A percentile compares a stretch with the other conserved stretches of the same genome.
Conservation (phyloP, 1,140 invertebrate species). For the Acromyrmex heyeri region DNA sequence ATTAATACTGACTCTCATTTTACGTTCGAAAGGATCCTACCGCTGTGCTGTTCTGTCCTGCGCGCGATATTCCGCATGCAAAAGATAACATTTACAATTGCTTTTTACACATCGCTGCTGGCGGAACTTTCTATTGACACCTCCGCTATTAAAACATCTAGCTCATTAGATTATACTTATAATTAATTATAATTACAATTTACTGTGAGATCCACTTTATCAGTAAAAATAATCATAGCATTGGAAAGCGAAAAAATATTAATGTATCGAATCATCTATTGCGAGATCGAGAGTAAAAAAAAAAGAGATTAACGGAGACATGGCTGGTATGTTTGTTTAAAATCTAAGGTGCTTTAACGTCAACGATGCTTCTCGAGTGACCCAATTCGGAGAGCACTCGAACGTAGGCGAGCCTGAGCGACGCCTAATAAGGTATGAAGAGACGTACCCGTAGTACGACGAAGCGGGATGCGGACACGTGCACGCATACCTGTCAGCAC, state of each 20-base stretch:
- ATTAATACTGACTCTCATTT: slow-evolving; percentile 49
- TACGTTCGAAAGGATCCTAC: slow-evolving; percentile 12
- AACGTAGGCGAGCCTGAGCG: slow-evolving; percentile 74
- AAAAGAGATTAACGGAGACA: not conserved
- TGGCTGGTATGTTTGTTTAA: not conserved
- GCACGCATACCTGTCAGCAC: slow-evolving; percentile 64
- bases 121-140: not conserved
- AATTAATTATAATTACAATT: not conserved
- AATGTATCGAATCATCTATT: not conserved
- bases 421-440: slow-evolving; percentile 82
- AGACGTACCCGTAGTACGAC: slow-evolving; percentile 63
- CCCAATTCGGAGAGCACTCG: slow-evolving; percentile 79
- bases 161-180: not conserved
- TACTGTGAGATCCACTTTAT: not conserved
- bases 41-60: not conserved
- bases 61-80: not conserved
- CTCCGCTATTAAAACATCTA: slow-evolving; percentile 1
- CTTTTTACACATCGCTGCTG: not conserved
- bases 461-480: slow-evolving; percentile 51
- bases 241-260: not conserved
- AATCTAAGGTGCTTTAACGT: not conserved
- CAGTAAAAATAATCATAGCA: not conserved
- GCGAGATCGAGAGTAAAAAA: not conserved
- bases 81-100: slow-evolving; percentile 48
- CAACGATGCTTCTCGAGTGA: slow-evolving; percentile 73